phyloP scores from a whole-genome alignment of 2,797 vertebrate genomes.

The Poeciliopsis paucimaculata region DNA sequence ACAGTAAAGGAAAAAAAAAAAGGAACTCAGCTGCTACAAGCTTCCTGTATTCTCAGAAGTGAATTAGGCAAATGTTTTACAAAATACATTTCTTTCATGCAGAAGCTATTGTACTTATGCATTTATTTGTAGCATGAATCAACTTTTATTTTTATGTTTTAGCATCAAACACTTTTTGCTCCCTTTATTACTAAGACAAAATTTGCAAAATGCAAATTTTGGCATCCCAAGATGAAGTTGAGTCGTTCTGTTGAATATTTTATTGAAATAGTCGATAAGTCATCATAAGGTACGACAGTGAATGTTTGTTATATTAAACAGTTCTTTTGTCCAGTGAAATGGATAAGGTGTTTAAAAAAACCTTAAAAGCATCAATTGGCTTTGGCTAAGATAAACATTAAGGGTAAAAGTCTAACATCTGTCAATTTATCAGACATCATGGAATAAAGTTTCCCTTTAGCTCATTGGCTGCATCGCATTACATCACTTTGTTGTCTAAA shows the following conservation, averaged over 20 bases:
- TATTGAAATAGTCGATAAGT: not conserved
- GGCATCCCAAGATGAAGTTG: not conserved
- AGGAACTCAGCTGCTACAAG: not conserved
- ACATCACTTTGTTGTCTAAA: not conserved
- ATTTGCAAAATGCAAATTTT: not conserved
- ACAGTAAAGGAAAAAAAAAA: not conserved
- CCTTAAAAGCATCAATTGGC: not conserved
- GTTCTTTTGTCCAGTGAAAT: not conserved
- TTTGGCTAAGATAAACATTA: not conserved
- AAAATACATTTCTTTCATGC: slow-evolving; percentile 36
- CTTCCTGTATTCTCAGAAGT: not conserved
- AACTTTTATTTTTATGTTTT: not conserved
- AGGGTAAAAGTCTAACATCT: not conserved
- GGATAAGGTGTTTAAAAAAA: not conserved
- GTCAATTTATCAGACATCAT: not conserved
- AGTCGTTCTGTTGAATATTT: not conserved
- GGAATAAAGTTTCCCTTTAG: not conserved
- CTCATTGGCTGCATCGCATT: not conserved
- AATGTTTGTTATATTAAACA: not conserved
- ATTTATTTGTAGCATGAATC: not conserved
- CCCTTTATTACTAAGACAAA: not conserved
- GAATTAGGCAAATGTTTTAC: slow-evolving; percentile 29
- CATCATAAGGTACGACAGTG: not conserved
- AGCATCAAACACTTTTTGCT: not conserved
- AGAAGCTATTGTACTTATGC: slow-evolving; percentile 23